phyloP scores from a whole-genome alignment of 2,113 vertebrate species.

The Todiramphus chloris region DNA sequence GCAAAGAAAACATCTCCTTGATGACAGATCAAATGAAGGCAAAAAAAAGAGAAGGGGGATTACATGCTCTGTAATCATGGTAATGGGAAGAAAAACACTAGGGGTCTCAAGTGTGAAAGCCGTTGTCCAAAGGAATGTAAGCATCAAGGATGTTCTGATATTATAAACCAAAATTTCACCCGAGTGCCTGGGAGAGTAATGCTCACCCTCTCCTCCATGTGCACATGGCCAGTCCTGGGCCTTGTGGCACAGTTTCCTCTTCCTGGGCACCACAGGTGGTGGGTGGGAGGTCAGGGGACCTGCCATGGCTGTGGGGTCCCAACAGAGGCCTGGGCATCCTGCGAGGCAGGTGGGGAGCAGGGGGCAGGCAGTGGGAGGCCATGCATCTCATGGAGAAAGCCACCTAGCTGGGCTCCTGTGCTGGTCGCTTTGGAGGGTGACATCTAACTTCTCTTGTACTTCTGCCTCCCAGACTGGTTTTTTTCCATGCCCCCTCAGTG shows the following conservation, averaged over 20 bases:
- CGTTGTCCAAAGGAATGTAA: conserved; percentile 54
- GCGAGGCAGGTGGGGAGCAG: fast-evolving
- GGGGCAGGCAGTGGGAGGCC: neutral
- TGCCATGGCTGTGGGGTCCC: neutral
- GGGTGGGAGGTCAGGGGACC: fast-evolving
- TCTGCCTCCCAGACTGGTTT: neutral
- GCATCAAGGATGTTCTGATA: neutral
- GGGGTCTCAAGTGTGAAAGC: conserved; percentile 49
- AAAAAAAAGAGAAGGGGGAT: conserved; percentile 61
- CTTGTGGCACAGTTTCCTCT: neutral
- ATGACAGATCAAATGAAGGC: conserved; percentile 79
- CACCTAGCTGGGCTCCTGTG: neutral
- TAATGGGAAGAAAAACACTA: conserved; percentile 73
- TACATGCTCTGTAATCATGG: conserved; percentile 66
- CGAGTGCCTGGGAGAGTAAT: neutral
- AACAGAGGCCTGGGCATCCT: neutral
- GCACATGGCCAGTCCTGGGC: neutral
- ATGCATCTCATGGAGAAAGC: fast-evolving
- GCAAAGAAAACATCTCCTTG: conserved; percentile 73
- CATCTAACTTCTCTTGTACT: neutral
- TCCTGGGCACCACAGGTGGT: neutral
- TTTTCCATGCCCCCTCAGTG: fast-evolving
- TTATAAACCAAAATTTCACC: conserved; percentile 9
- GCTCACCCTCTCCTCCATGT: neutral
- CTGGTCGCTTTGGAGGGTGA: neutral